Conservation (phyloP, 2,797 vertebrate species). For the Notolepis coatsorum region DNA sequence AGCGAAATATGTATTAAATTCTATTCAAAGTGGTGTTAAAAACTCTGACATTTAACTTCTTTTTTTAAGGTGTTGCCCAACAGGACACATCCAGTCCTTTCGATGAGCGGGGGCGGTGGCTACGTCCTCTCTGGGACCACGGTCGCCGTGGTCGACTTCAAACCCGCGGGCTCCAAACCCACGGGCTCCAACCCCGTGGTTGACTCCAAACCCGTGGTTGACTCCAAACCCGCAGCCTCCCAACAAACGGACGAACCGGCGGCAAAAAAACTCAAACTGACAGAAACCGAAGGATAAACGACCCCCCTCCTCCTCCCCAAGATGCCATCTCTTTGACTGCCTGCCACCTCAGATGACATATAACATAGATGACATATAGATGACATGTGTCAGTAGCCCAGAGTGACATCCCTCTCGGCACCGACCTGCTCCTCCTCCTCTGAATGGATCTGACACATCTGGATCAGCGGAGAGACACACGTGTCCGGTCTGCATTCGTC, state of each 20-base stretch:
- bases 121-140: conserved; percentile 94
- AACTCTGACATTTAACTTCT: too few species aligned
- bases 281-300: conserved; percentile 70
- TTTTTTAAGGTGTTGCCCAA: conserved; percentile 90
- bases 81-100: conserved; percentile 93
- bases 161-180: too few species aligned
- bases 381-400: not conserved
- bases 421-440: conserved; percentile 14
- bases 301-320: too few species aligned
- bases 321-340: too few species aligned
- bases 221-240: conserved; percentile 57
- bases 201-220: too few species aligned
- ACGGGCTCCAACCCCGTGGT: too few species aligned
- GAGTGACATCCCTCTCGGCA: not conserved
- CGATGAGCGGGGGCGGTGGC: conserved; percentile 95
- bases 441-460: conserved; percentile 51
- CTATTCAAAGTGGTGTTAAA: too few species aligned
- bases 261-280: conserved; percentile 88
- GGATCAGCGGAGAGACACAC: conserved; percentile 1
- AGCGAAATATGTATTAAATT: too few species aligned
- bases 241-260: conserved; percentile 80
- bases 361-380: not conserved
- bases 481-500: conserved; percentile 60
- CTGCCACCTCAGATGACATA: conserved; percentile 21
- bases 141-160: conserved; percentile 73